Percentiles rank a stretch among this genome's conserved stretches.
These are phyloP conservation scores for Aphelenchoides besseyi DNA, from an alignment of 1,140 invertebrate species.

Conservation along the genomic window DNA sequence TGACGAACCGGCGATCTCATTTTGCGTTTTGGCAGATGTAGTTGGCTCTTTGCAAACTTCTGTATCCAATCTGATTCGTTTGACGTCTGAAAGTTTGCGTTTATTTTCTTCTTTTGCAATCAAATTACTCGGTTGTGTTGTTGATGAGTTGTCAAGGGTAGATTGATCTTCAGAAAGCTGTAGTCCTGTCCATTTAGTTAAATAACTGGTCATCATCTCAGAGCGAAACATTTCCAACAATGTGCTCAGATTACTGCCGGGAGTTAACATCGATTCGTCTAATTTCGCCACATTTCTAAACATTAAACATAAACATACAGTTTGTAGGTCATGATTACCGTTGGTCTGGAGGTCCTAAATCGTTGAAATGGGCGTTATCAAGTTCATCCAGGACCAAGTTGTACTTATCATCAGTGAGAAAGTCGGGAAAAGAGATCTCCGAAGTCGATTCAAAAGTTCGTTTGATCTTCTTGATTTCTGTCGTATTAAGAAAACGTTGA, in stretches of 20 bases:
- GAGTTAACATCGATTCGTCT: neutral
- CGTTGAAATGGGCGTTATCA: constrained; percentile 33
- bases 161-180: constrained; percentile 38
- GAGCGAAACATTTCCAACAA: constrained; percentile 41
- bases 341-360: constrained; percentile 39
- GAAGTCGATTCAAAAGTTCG: constrained; percentile 41
- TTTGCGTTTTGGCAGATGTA: neutral
- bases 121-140: too few relatives aligned
- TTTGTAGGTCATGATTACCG: constrained; percentile 23
- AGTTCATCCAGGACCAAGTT: constrained; percentile 38
- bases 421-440: constrained; percentile 35
- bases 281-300: neutral
- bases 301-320: constrained; percentile 10
- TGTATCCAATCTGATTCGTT: neutral
- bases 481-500: constrained; percentile 22
- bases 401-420: constrained; percentile 41
- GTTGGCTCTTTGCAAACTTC: neutral
- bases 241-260: constrained; percentile 20
- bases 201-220: constrained; percentile 41
- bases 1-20: neutral
- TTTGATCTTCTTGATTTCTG: constrained; percentile 38
- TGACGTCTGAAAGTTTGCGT: too few relatives aligned
- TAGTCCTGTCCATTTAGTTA: constrained; percentile 51
- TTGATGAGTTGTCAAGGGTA: too few relatives aligned
- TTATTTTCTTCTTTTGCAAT: too few relatives aligned